phyloP scores from a whole-genome alignment of 1,140 invertebrate genomes.

The Ectropis grisescens region DNA sequence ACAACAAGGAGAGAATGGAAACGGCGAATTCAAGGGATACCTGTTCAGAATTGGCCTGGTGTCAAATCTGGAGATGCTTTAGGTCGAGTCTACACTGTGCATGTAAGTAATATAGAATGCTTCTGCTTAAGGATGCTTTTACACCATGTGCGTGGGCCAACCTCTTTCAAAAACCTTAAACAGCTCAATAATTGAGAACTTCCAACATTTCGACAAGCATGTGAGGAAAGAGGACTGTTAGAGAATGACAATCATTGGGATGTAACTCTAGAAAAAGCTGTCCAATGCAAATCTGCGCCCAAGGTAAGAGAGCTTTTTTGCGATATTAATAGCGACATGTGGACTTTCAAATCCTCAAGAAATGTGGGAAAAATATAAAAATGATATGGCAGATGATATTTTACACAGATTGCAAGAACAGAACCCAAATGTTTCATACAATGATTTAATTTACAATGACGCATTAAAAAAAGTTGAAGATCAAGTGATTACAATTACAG shows the following conservation, averaged over 20 bases:
- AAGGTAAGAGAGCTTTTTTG: conserved; percentile 23
- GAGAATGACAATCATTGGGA: conserved; percentile 30
- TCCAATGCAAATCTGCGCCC: conserved; percentile 14
- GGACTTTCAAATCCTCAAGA: conserved; percentile 22
- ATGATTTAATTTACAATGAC: conserved; percentile 23
- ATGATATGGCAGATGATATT: conserved; percentile 25
- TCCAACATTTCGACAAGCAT: conserved; percentile 20
- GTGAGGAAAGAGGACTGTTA: conserved; percentile 18
- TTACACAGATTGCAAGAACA: conserved; percentile 16
- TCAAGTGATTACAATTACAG: conserved; percentile 19
- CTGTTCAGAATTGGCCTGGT: conserved; percentile 20
- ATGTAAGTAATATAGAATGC: conserved; percentile 23
- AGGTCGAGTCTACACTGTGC: conserved; percentile 24
- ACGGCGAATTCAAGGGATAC: conserved; percentile 19
- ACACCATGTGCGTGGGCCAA: conserved; percentile 19
- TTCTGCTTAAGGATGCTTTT: conserved; percentile 26
- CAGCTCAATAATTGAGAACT: conserved; percentile 10
- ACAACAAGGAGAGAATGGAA: conserved; percentile 13
- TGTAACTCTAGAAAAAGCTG: conserved; percentile 22
- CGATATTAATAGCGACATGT: conserved; percentile 23
- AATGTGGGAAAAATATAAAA: conserved; percentile 25
- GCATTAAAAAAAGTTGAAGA: conserved; percentile 21
- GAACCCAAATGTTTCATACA: conserved; percentile 16
- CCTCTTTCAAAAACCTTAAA: conserved; percentile 17
- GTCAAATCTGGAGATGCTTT: conserved; percentile 22